Conservation (phyloP, 2,113 vertebrate species). For the Bagarius yarrelli region DNA sequence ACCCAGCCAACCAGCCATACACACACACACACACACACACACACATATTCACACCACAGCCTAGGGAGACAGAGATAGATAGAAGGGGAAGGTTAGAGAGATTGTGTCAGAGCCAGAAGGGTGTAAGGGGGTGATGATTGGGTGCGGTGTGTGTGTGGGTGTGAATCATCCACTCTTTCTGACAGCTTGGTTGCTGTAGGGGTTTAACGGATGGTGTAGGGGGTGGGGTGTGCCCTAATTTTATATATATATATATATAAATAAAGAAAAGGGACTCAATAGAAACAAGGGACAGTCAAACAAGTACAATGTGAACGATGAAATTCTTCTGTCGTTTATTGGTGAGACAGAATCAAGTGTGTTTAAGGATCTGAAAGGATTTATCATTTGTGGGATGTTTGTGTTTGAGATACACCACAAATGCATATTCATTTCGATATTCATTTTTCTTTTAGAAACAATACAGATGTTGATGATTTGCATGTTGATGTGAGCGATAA, state of each 20-base stretch:
- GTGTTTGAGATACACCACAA: too few species aligned
- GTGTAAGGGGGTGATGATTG: slow-evolving; percentile 34
- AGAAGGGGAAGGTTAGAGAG: slow-evolving; percentile 40
- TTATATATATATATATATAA: background rate
- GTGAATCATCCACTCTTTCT: slow-evolving; percentile 30
- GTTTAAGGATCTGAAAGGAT: slow-evolving; percentile 10
- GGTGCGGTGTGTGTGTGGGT: slow-evolving; percentile 10
- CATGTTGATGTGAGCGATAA: too few species aligned
- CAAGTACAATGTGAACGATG: background rate
- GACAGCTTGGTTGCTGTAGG: slow-evolving; percentile 47
- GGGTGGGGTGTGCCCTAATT: slow-evolving; percentile 42
- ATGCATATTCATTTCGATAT: too few species aligned
- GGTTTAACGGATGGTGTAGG: slow-evolving; percentile 13
- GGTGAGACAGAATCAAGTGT: slow-evolving; percentile 4
- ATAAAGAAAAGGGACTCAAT: background rate
- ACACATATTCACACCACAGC: slow-evolving; percentile 31
- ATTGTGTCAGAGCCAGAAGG: slow-evolving; percentile 42
- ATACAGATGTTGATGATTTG: too few species aligned
- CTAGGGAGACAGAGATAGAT: slow-evolving; percentile 49
- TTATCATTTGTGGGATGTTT: background rate
- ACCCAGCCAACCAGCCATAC: slow-evolving; percentile 47
- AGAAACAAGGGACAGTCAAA: slow-evolving; percentile 7
- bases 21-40: slow-evolving; percentile 20
- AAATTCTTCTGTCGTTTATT: slow-evolving; percentile 6
- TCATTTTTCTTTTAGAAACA: too few species aligned